Percentiles rank a stretch among this genome's conserved stretches.
phyloP scores from a whole-genome alignment of 2,888 invertebrate genomes.

The Protonemura montana region DNA sequence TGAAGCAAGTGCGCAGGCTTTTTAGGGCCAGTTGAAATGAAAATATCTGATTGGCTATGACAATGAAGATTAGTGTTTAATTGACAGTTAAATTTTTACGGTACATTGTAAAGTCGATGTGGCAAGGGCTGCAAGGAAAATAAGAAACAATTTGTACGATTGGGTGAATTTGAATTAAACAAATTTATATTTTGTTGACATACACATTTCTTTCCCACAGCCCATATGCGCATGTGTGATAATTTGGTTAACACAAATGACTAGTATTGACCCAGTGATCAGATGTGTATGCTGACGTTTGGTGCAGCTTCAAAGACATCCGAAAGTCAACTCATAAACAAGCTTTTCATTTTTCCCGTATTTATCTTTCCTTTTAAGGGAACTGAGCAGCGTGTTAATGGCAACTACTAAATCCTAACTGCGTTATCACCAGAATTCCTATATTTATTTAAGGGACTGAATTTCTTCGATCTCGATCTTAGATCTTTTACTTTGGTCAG shows the following conservation, averaged over 20 bases:
- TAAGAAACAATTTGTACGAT: neutral
- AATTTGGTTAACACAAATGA: constrained; percentile 19
- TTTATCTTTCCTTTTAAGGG: constrained; percentile 21
- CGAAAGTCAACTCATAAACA: constrained; percentile 25
- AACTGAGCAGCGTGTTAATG: constrained; percentile 14
- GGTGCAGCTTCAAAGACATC: neutral
- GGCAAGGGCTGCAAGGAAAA: too few species aligned
- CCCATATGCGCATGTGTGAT: neutral
- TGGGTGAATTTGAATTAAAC: neutral
- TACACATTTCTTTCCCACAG: constrained; percentile 2
- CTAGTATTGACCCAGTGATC: constrained; percentile 7
- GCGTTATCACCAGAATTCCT: neutral
- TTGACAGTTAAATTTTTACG: too few species aligned
- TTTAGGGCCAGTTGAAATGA: too few species aligned
- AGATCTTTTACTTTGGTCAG: neutral
- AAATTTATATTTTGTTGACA: neutral
- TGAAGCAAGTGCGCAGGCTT: neutral
- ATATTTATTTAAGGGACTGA: neutral
- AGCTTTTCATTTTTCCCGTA: neutral
- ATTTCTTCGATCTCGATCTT: neutral
- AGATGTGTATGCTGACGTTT: neutral
- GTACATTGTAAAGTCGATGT: too few species aligned
- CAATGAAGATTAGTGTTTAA: too few species aligned
- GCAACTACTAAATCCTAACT: neutral
- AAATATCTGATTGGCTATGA: too few species aligned